Percentiles rank a stretch among this genome's conserved stretches.
These are phyloP conservation scores for Peromyscus polionotus DNA, from an alignment of 2,113 vertebrate genomes.

Conservation along the genomic window DNA sequence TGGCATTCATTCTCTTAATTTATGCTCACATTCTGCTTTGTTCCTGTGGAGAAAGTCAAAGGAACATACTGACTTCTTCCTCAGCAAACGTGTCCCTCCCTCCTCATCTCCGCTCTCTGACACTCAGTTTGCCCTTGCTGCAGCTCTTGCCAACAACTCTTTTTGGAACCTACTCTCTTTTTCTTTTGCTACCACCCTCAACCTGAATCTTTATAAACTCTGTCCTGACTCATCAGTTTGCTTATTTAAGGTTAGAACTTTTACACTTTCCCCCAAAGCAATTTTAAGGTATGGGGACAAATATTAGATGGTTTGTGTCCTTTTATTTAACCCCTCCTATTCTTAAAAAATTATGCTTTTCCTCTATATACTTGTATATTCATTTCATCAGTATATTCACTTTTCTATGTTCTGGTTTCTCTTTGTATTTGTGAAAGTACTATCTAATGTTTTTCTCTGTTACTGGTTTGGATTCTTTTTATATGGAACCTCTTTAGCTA, in stretches of 20 bases:
- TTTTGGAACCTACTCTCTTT: constrained; percentile 64
- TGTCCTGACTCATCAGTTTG: constrained; percentile 69
- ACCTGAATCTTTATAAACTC: constrained; percentile 70
- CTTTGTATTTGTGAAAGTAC: constrained; percentile 48
- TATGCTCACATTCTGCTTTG: constrained; percentile 77
- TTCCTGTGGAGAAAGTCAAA: constrained; percentile 80
- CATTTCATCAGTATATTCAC: constrained; percentile 3
- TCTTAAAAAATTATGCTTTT: background rate
- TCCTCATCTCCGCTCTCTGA: constrained; percentile 74
- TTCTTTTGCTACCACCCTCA: constrained; percentile 65
- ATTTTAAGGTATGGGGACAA: constrained; percentile 47
- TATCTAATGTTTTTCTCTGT: constrained; percentile 58
- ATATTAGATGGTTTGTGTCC: constrained; percentile 37
- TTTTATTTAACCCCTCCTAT: constrained; percentile 1
- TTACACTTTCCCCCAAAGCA: constrained; percentile 59
- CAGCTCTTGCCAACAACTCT: constrained; percentile 78
- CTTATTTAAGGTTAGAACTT: constrained; percentile 68
- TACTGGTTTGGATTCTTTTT: constrained; percentile 59
- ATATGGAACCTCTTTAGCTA: constrained; percentile 41
- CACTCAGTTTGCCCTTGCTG: constrained; percentile 80
- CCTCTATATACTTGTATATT: background rate
- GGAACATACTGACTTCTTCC: constrained; percentile 79
- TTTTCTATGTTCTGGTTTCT: constrained; percentile 49
- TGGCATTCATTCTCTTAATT: constrained; percentile 70
- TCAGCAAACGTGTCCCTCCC: constrained; percentile 79